Evolutionary conservation across 2,888 invertebrate genomes (phyloP).

Genomic region (Polydrusus cervinus): DNA sequence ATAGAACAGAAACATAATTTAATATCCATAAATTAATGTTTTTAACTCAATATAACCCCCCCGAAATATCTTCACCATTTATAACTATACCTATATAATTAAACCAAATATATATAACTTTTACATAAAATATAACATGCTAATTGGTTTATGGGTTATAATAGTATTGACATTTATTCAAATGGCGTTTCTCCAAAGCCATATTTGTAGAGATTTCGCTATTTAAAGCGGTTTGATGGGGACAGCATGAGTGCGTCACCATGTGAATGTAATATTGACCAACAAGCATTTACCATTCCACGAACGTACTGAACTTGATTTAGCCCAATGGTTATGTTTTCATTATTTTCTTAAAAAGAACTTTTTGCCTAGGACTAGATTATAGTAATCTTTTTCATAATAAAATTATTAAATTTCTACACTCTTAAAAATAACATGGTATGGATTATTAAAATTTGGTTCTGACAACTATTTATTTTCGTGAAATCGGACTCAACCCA

Average conservation of each 20-base stretch:
- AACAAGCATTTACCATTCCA: background rate
- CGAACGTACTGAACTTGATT: background rate
- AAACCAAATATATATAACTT: conserved; percentile 58
- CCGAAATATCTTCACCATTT: conserved; percentile 33
- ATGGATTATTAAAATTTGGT: too few relatives aligned
- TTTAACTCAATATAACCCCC: conserved; percentile 43
- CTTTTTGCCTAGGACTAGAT: too few relatives aligned
- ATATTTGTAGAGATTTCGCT: conserved; percentile 42
- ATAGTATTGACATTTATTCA: conserved; percentile 53
- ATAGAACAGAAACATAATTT: conserved; percentile 41
- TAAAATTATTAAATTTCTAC: too few relatives aligned
- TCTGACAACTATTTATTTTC: too few relatives aligned
- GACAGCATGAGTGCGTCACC: conserved; percentile 21
- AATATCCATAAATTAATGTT: conserved; percentile 36
- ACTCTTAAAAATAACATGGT: too few relatives aligned
- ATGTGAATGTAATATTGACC: conserved; percentile 4
- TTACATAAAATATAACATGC: conserved; percentile 60
- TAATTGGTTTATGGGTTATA: conserved; percentile 55
- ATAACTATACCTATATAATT: conserved; percentile 59
- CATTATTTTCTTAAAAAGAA: too few relatives aligned
- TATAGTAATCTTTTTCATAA: too few relatives aligned
- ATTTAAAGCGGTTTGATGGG: conserved; percentile 19
- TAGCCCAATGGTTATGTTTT: too few relatives aligned
- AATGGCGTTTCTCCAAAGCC: conserved; percentile 50
- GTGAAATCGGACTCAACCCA: too few relatives aligned